A percentile compares a stretch with the other conserved stretches of the same genome.
Evolutionary conservation across 1,140 invertebrate genomes (phyloP).

Genomic region (Microplitis mediator): DNA sequence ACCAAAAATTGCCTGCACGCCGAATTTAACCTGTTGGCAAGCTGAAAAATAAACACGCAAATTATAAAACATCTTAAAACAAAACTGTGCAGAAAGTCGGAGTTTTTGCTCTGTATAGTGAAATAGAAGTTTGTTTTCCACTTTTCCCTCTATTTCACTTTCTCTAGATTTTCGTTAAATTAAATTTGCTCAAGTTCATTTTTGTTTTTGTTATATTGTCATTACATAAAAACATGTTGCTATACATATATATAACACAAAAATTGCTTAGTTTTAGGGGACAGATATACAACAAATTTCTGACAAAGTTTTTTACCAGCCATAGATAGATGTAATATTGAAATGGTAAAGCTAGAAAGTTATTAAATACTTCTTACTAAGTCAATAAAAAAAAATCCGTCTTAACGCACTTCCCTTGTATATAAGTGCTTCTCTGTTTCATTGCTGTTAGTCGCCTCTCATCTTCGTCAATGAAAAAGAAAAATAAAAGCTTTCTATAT

Average conservation of each 20-base stretch:
- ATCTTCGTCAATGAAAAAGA: not conserved
- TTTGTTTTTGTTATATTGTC: too few species aligned
- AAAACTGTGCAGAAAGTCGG: not conserved
- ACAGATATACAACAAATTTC: too few species aligned
- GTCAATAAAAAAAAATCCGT: not conserved
- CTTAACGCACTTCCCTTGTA: not conserved
- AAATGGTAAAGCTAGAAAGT: not conserved
- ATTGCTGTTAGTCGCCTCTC: not conserved
- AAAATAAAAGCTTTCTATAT: not conserved
- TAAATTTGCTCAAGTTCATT: too few species aligned
- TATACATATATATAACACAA: too few species aligned
- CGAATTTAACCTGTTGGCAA: constrained; percentile 69
- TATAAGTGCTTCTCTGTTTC: constrained; percentile 2
- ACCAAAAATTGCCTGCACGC: constrained; percentile 72
- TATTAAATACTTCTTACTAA: not conserved
- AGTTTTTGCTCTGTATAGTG: too few species aligned
- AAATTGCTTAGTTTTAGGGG: too few species aligned
- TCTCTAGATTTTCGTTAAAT: too few species aligned
- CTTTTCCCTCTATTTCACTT: too few species aligned
- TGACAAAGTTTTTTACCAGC: not conserved
- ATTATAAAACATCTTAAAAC: too few species aligned
- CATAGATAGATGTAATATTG: not conserved
- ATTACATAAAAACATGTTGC: too few species aligned
- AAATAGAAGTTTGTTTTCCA: too few species aligned
- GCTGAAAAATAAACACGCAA: constrained; percentile 57